Evolutionary conservation across 2,888 invertebrate genomes (phyloP), one percentile per base, ranked within the genome.

Genomic region (Polyommatus iphigenia): DNA sequence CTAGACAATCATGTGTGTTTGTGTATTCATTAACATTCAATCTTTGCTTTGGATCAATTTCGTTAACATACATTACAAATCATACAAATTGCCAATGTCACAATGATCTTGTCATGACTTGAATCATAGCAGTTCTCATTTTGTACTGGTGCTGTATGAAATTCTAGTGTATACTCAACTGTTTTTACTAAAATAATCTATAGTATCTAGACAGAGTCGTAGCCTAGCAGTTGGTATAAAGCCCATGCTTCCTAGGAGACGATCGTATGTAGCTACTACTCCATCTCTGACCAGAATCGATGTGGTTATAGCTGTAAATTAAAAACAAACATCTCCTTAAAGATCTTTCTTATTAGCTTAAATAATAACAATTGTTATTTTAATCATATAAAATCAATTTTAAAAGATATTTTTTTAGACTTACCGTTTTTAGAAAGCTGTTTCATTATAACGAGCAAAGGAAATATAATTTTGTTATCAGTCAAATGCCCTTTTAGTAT

Each of bases 171-270:
- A 80, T 79, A 90, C 92, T 91, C 88, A 92, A 94, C 96, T 96
- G 90, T 95, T 96, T 90, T 95, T 95, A 83, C 96, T 96, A 83
- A 96, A 95, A 87, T 96, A 95, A 86, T 95, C 95, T 81, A 96
- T 94, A 79, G 96, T 95, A 84, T 96, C 96, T 79, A 97, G 91
- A 78, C 96, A 95, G 20, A 96, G 92, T 79, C 95, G 95, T 54
- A 96, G 89, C 83, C 96, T 95, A 78, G 95, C 92, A 67, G 95
- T 95, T 50, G 96, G 95, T 80, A 95, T 94, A 83, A 94, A 95
- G 72, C 96, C 95, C 80, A 95, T 90, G 83, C 93, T 94, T 67
- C 95, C 93, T 80, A 96, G 90, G 18, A 95, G 93, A 82, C 95
- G 95, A 84, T 96, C 96, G 84, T 96, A 94, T 10, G 95, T 95